phyloP scores from a whole-genome alignment of 2,888 invertebrate genomes.

The Hoplodrina ambigua region DNA sequence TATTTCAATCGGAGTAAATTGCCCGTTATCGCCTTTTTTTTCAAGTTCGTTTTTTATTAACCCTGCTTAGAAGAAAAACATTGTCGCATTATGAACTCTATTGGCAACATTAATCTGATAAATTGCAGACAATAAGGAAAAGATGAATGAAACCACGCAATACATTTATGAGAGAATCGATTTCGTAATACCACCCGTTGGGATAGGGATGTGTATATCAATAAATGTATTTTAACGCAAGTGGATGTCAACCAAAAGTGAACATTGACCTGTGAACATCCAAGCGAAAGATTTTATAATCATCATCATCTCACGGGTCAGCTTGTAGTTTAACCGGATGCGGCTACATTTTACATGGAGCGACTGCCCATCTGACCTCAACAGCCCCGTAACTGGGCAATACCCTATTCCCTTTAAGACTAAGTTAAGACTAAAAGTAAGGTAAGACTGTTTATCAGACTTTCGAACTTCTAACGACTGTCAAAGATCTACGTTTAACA shows the following conservation, averaged over 20 bases:
- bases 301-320: background rate
- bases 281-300: slow-evolving; percentile 23
- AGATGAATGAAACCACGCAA: slow-evolving; percentile 32
- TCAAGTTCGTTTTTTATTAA: background rate
- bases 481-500: too few species aligned
- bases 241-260: slow-evolving; percentile 28
- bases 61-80: background rate
- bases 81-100: slow-evolving; percentile 4
- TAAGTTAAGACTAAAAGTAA: too few species aligned
- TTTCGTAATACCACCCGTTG: slow-evolving; percentile 42
- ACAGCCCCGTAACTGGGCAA: too few species aligned
- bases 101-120: slow-evolving; percentile 11
- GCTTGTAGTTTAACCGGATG: too few species aligned
- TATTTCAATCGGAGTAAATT: slow-evolving; percentile 5
- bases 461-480: too few species aligned
- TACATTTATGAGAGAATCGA: slow-evolving; percentile 43
- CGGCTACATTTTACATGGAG: too few species aligned
- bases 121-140: slow-evolving; percentile 35
- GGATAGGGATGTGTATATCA: slow-evolving; percentile 38
- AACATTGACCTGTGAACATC: slow-evolving; percentile 29
- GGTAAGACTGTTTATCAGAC: too few species aligned
- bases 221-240: slow-evolving; percentile 48
- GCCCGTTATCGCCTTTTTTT: background rate
- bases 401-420: too few species aligned
- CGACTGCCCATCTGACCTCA: too few species aligned